Base-by-base conservation (phyloP, 2,113 vertebrate species). In the Chunga burmeisteri region DNA sequence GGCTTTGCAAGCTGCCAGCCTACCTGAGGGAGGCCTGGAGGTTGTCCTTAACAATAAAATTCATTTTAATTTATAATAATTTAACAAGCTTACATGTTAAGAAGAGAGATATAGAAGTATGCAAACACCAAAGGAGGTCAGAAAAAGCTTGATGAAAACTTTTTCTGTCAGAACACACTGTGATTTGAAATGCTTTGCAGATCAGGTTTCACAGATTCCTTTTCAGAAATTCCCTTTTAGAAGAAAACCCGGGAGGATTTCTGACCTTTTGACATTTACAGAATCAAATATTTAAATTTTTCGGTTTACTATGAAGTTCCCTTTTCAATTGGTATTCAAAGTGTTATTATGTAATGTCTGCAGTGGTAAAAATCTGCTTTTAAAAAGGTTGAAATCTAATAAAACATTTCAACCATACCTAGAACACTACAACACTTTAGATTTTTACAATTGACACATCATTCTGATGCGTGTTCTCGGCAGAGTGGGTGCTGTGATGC, bases 211-310 rank as follows among this genome's bases (percentile, higher is more conserved):
- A 38, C 56, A 72, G 20, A 21, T 49, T 75, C 7, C 13, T 91
- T 89, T 90, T 84, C 61, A 87, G 26, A 36, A 68, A 89, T 92
- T 90, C 49, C 66, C 30, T 70, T 93, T 75, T 22, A 75, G 70
- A 90, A 63, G 26, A 81, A 95, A 74, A 79, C 20, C 5, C 56
- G 68, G 49, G 36, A 75, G 66, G n/a, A 91, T 55, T 63, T 72
- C 61, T 91, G 66, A 89, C 61, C 44, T 95, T 87, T 81, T 79
- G 56, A 65, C 52, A 40, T 91, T 50, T 74, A 34, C 20, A 86
- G 25, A 88, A 88, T 71, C 46, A 92, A 94, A 81, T 78, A 91
- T 71, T 96, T 81, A 20, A 46, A 21, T 81, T 83, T 72, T 92
- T 55, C 29, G 34, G 67, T 93, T 93, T 78, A 46, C 29, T 78